Percentiles rank a stretch among this genome's conserved stretches.
Conservation (phyloP, 1,140 invertebrate genomes). For the Diabrotica virgifera region DNA sequence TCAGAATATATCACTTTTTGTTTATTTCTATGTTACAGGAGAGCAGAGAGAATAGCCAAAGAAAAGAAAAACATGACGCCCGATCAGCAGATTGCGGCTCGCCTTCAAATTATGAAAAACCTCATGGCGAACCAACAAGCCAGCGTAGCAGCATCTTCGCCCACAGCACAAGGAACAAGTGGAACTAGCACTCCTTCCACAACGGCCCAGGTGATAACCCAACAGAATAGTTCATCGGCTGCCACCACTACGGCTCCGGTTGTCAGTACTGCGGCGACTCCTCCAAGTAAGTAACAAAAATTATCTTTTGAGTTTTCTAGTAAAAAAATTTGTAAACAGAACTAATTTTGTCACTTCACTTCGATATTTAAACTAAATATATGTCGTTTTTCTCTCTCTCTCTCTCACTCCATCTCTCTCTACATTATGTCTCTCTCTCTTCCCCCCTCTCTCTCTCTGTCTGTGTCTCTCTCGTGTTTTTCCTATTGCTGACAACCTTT, state of each 20-base stretch:
- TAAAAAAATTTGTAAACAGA: too few relatives aligned
- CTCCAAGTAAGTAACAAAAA: constrained; percentile 37
- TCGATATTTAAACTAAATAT: too few relatives aligned
- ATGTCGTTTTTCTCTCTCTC: too few relatives aligned
- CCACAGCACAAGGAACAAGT: constrained; percentile 5
- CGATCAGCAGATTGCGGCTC: constrained; percentile 43
- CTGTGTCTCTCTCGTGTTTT: too few relatives aligned
- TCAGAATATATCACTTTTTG: background rate
- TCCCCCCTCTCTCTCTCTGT: too few relatives aligned
- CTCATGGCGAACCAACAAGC: constrained; percentile 35
- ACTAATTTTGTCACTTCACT: too few relatives aligned
- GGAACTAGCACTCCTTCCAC: constrained; percentile 12
- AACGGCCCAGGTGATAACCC: constrained; percentile 20
- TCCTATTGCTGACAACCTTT: too few relatives aligned
- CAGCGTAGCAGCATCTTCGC: constrained; percentile 17
- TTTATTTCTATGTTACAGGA: constrained; percentile 25
- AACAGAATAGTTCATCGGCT: constrained; percentile 33
- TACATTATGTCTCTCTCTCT: too few relatives aligned
- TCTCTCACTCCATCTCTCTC: too few relatives aligned
- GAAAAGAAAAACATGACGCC: constrained; percentile 61
- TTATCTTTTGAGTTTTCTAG: too few relatives aligned
- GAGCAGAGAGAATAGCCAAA: constrained; percentile 79
- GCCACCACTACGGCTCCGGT: constrained; percentile 46
- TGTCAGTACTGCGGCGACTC: constrained; percentile 38
- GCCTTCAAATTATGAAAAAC: constrained; percentile 43